Percentiles rank a stretch among this genome's conserved stretches.
Evolutionary conservation across 2,888 invertebrate species (phyloP).

Genomic region (Embidobia sp.): DNA sequence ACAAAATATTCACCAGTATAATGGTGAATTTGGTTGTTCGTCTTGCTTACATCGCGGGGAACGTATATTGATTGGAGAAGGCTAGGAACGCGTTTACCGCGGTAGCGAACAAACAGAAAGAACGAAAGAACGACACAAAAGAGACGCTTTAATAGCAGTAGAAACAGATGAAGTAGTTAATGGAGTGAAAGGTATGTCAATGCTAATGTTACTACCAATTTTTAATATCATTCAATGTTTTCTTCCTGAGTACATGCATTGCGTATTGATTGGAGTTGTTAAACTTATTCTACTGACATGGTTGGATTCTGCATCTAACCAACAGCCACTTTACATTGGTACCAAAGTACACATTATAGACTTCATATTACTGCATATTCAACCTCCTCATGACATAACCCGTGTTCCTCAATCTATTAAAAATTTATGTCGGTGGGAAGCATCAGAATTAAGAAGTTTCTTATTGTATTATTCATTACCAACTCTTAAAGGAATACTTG

Average conservation of each 20-base stretch:
- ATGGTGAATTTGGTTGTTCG: slow-evolving; percentile 44
- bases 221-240: slow-evolving; percentile 48
- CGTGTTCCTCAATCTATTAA: slow-evolving; percentile 27
- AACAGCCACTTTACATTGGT: background rate
- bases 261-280: slow-evolving; percentile 48
- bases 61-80: slow-evolving; percentile 1
- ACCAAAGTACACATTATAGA: background rate
- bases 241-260: slow-evolving; percentile 60
- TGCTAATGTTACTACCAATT: slow-evolving; percentile 20
- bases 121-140: slow-evolving; percentile 2
- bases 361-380: slow-evolving; percentile 21
- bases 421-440: slow-evolving; percentile 37
- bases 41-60: slow-evolving; percentile 37
- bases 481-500: slow-evolving; percentile 39
- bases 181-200: slow-evolving; percentile 51
- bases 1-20: slow-evolving; percentile 52
- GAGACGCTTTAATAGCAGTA: background rate
- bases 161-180: slow-evolving; percentile 15
- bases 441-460: slow-evolving; percentile 52
- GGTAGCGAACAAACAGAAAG: background rate
- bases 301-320: slow-evolving; percentile 1
- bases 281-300: slow-evolving; percentile 37
- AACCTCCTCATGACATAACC: slow-evolving; percentile 42
- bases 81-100: slow-evolving; percentile 1
- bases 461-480: slow-evolving; percentile 59